Base-by-base conservation (phyloP, 2,113 vertebrate species). In the Callionymus lyra region DNA sequence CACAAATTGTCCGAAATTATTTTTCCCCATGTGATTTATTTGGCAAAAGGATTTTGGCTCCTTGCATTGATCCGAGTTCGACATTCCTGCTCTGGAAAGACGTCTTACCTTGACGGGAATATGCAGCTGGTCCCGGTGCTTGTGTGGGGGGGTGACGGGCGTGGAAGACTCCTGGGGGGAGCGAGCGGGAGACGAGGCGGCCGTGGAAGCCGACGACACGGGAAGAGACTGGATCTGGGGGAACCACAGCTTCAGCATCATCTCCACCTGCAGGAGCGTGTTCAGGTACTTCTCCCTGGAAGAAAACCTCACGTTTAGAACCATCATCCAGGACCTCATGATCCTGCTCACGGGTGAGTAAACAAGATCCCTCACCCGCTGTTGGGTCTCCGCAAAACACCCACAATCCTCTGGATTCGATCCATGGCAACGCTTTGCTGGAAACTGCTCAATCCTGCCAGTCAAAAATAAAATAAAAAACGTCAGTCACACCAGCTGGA, bases 351-450 rank as follows among this genome's bases (percentile, higher is more conserved):
- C 6, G 39, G 39, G 2, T n/a, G 1, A 13, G 31, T 2, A 9
- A 15, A 31, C 9, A 16, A 1, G 1, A 16, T 16, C 10, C 56
- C 89, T 85, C 78, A 94, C 92, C 93, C 92, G 72, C 86, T 88
- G 18, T 86, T 78, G 4, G 92, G 93, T 52, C 89, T 90, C 74
- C 90, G 91, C 55, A 97, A 80, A 57, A 94, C 87, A 1, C 92
- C 93, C 0, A 97, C 83, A 10, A 97, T 96, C 32, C 92, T 85
- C 76, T 93, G 92, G 53, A 96, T 90, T 50, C 92, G 79, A 74
- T 96, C 93, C 90, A 94, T 93, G 37, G 93, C 93, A 45, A 94
- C 89, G 1, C 90, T 96, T 79, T 94, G 91, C 72, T 96, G 93
- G 82, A 97, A 93, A 71, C 83, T 89, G 71, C 87, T 94, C 45